phyloP scores from a whole-genome alignment of 2,888 invertebrate species.

The Myopa testacea region DNA sequence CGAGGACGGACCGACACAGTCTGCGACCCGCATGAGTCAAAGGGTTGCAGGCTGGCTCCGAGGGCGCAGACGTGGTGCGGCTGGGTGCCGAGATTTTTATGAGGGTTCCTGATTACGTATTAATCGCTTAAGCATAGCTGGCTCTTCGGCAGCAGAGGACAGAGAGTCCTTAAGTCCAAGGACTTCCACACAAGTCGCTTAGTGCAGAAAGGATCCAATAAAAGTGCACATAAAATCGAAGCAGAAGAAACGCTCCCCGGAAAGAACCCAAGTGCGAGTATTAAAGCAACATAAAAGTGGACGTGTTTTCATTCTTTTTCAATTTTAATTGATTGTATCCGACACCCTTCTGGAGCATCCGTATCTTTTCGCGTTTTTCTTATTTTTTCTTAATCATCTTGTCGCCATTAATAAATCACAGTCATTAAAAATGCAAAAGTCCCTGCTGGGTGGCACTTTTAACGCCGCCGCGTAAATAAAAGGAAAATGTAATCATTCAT shows the following conservation, averaged over 20 bases:
- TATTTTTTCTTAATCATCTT: constrained; percentile 62
- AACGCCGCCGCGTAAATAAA: constrained; percentile 20
- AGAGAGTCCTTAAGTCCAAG: constrained; percentile 33
- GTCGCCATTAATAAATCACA: constrained; percentile 67
- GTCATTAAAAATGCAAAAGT: constrained; percentile 65
- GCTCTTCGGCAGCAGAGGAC: constrained; percentile 25
- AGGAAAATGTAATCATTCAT: constrained; percentile 49
- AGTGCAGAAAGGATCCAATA: background rate
- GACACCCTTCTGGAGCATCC: constrained; percentile 42
- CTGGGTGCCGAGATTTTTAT: constrained; percentile 44
- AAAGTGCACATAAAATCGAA: constrained; percentile 40
- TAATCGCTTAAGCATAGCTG: constrained; percentile 53
- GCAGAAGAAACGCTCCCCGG: background rate
- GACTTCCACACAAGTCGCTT: constrained; percentile 35
- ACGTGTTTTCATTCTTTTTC: constrained; percentile 16
- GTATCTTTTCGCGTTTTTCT: constrained; percentile 47
- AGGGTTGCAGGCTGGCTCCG: constrained; percentile 41
- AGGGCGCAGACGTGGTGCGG: background rate
- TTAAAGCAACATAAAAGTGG: constrained; percentile 10
- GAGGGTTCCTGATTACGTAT: constrained; percentile 53
- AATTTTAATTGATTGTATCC: constrained; percentile 47
- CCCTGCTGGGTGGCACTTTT: constrained; percentile 45
- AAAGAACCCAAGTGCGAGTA: background rate
- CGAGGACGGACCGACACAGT: background rate
- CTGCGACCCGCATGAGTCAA: constrained; percentile 52